phyloP scores from a whole-genome alignment of 2,888 invertebrate species.

The Drosophila bunnanda region DNA sequence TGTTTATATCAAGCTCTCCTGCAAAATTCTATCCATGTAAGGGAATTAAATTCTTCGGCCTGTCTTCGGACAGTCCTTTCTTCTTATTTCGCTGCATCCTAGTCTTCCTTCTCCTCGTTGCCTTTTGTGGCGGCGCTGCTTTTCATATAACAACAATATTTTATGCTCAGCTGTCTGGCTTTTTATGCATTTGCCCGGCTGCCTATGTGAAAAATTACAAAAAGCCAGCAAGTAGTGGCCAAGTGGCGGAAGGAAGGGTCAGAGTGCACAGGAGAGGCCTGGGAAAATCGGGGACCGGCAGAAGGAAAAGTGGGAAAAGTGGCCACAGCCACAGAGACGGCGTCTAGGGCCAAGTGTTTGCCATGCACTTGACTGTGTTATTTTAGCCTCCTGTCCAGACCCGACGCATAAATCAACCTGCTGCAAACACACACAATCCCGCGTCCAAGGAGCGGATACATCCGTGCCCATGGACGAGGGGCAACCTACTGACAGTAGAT shows the following conservation, averaged over 20 bases:
- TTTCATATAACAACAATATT: slow-evolving; percentile 81
- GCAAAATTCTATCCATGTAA: background rate
- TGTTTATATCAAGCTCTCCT: background rate
- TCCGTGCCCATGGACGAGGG: background rate
- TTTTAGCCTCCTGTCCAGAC: slow-evolving; percentile 61
- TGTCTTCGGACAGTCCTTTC: background rate
- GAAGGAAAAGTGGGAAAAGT: slow-evolving; percentile 20
- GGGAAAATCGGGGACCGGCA: slow-evolving; percentile 8
- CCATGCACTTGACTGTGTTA: slow-evolving; percentile 80
- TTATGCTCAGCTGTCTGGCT: slow-evolving; percentile 81
- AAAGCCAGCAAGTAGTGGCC: slow-evolving; percentile 58
- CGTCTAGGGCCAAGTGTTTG: slow-evolving; percentile 73
- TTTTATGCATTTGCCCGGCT: slow-evolving; percentile 78
- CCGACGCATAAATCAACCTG: slow-evolving; percentile 72
- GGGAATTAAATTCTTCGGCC: slow-evolving; percentile 12
- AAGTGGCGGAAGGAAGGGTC: slow-evolving; percentile 29
- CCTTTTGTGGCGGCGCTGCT: slow-evolving; percentile 59
- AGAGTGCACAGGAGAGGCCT: slow-evolving; percentile 10
- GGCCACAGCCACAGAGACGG: slow-evolving; percentile 45
- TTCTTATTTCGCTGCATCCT: slow-evolving; percentile 36
- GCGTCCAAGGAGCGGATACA: slow-evolving; percentile 26
- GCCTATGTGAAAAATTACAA: slow-evolving; percentile 81
- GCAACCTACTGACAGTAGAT: slow-evolving; percentile 42
- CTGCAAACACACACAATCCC: slow-evolving; percentile 34
- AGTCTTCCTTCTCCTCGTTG: slow-evolving; percentile 7